phyloP scores from a whole-genome alignment of 2,113 vertebrate genomes.

The Pangasianodon gigas region DNA sequence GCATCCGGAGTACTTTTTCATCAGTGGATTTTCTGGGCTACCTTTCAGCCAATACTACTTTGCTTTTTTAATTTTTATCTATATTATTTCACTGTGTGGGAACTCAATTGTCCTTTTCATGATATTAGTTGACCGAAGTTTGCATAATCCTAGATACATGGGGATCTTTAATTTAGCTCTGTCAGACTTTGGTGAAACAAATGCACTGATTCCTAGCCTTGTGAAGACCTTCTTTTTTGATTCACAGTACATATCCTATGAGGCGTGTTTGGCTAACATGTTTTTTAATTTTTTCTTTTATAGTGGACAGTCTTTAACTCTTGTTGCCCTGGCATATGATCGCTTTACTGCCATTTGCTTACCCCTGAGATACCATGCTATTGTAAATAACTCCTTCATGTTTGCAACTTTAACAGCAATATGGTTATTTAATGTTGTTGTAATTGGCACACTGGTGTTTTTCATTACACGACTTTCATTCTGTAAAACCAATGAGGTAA shows the following conservation, averaged over 20 bases:
- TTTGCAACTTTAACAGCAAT: slow-evolving; percentile 46
- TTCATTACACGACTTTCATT: slow-evolving; percentile 66
- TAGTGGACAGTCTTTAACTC: slow-evolving; percentile 66
- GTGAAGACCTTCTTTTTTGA: slow-evolving; percentile 68
- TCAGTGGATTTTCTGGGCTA: slow-evolving; percentile 45
- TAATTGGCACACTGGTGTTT: neutral
- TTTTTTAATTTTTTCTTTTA: slow-evolving; percentile 68
- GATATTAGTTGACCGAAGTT: slow-evolving; percentile 22
- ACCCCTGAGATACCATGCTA: slow-evolving; percentile 59
- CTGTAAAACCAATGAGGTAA: slow-evolving; percentile 51
- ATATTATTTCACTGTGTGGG: slow-evolving; percentile 54
- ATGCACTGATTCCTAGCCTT: slow-evolving; percentile 67
- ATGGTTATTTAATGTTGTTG: slow-evolving; percentile 51
- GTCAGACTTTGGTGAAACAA: slow-evolving; percentile 64
- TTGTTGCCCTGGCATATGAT: slow-evolving; percentile 63
- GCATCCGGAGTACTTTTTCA: slow-evolving; percentile 45
- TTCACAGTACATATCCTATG: slow-evolving; percentile 58
- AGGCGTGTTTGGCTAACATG: slow-evolving; percentile 62
- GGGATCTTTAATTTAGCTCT: slow-evolving; percentile 71
- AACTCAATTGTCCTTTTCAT: slow-evolving; percentile 44
- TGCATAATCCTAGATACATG: slow-evolving; percentile 70
- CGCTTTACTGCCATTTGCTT: slow-evolving; percentile 68
- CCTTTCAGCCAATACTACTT: slow-evolving; percentile 37
- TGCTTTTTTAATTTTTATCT: slow-evolving; percentile 50
- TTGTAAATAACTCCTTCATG: slow-evolving; percentile 62